A percentile compares a stretch with the other conserved stretches of the same genome.
Conservation (phyloP, 1,140 invertebrate species). For the Dinothrombium tinctorium region DNA sequence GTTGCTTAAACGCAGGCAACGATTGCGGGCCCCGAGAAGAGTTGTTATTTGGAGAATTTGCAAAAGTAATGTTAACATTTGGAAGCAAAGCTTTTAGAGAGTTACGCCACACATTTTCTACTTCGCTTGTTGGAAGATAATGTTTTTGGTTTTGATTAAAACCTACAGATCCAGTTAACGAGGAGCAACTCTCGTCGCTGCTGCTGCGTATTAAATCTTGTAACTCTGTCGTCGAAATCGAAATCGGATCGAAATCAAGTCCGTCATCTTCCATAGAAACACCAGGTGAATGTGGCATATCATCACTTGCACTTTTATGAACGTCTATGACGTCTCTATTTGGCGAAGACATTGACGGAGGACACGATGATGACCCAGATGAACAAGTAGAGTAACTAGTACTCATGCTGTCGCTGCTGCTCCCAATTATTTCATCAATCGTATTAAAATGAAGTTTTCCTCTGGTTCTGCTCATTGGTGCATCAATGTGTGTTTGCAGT, state of each 20-base stretch:
- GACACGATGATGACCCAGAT: neutral
- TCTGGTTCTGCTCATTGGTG: neutral
- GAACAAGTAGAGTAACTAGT: slow-evolving; percentile 5
- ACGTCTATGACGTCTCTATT: neutral
- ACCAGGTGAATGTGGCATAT: neutral
- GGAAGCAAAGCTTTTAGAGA: slow-evolving; percentile 8
- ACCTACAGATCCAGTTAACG: too few relatives aligned
- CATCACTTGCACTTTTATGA: neutral
- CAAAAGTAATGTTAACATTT: slow-evolving; percentile 11
- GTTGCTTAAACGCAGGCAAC: too few relatives aligned
- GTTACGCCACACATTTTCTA: neutral
- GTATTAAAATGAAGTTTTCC: neutral
- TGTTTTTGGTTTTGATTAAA: too few relatives aligned
- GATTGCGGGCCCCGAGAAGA: too few relatives aligned
- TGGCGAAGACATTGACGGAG: neutral
- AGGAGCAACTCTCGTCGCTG: too few relatives aligned
- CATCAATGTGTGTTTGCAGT: too few relatives aligned
- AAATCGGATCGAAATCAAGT: slow-evolving; percentile 13
- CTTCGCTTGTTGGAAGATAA: too few relatives aligned
- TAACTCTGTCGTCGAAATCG: slow-evolving; percentile 7
- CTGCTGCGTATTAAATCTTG: slow-evolving; percentile 7
- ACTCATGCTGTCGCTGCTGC: neutral
- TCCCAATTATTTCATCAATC: slow-evolving; percentile 3
- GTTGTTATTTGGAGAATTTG: too few relatives aligned
- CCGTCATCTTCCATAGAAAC: slow-evolving; percentile 10